Evolutionary conservation across 2,797 vertebrate genomes (phyloP).

Genomic region (Oryzias dopingdopingensis): DNA sequence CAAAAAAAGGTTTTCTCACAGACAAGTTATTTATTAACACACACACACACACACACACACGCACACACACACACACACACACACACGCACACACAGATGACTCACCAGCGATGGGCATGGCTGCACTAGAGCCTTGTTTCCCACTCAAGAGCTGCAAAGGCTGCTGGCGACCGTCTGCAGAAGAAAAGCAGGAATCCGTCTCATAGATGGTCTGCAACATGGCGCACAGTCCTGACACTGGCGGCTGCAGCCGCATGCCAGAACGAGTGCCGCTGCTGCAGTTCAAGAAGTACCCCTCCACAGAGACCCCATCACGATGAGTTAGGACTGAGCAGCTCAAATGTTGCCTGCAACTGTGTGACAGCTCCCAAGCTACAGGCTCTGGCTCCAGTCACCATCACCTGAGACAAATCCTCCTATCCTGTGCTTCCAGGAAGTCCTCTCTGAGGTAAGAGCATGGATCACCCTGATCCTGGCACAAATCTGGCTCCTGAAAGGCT

Average conservation of each 20-base stretch:
- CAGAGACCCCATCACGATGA: conserved; percentile 23
- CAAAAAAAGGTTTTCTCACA: background rate
- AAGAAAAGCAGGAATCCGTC: conserved; percentile 90
- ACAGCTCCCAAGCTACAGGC: background rate
- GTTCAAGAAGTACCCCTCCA: conserved; percentile 20
- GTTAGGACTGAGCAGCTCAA: background rate
- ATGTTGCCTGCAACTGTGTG: too few relatives aligned
- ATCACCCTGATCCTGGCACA: conserved; percentile 16
- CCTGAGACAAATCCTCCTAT: conserved; percentile 20
- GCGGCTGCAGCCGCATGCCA: conserved; percentile 91
- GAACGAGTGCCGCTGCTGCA: conserved; percentile 43
- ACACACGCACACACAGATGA: conserved; percentile 52
- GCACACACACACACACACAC: too few relatives aligned
- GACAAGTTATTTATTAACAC: conserved; percentile 7
- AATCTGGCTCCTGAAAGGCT: conserved; percentile 3
- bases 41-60: conserved; percentile 14
- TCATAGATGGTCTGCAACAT: conserved; percentile 96
- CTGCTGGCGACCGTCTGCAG: conserved; percentile 83
- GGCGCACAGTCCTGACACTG: conserved; percentile 85
- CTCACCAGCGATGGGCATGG: conserved; percentile 88
- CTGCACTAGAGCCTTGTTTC: conserved; percentile 74
- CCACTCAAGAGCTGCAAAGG: conserved; percentile 84
- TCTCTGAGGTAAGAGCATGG: conserved; percentile 9
- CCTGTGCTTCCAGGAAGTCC: conserved; percentile 11
- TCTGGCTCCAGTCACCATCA: conserved; percentile 18